Evolutionary conservation across 2,113 vertebrate species (phyloP).

Genomic region (Misgurnus mizolepis): DNA sequence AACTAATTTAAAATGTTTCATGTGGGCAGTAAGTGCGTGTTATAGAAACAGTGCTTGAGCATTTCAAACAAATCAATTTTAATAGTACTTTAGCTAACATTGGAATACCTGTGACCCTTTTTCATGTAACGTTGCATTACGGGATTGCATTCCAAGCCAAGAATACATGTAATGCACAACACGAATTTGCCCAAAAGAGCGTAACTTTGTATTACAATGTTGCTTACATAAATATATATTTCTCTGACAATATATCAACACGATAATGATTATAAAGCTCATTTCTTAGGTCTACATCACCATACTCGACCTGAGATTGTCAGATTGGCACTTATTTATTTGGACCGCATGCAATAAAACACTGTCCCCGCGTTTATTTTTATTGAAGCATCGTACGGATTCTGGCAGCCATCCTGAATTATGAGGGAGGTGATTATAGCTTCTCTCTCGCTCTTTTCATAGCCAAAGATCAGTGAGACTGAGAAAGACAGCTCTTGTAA

Average conservation of each 20-base stretch:
- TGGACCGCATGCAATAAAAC: slow-evolving; percentile 26
- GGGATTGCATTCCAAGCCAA: neutral
- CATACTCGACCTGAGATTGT: slow-evolving; percentile 4
- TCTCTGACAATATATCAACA: slow-evolving; percentile 26
- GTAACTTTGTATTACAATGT: no score
- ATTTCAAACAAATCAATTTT: no score
- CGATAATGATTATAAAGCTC: slow-evolving; percentile 8
- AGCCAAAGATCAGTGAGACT: slow-evolving; percentile 43
- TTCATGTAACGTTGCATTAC: neutral
- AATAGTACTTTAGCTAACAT: no score
- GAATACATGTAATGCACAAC: neutral
- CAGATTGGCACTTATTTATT: slow-evolving; percentile 41
- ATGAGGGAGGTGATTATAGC: slow-evolving; percentile 48
- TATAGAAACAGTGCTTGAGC: no score
- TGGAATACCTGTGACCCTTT: no score
- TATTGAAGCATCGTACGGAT: slow-evolving; percentile 36
- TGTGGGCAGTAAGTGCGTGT: no score
- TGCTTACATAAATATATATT: neutral
- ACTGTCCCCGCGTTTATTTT: slow-evolving; percentile 43
- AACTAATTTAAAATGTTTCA: no score
- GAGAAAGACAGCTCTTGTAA: slow-evolving; percentile 57
- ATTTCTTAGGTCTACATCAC: slow-evolving; percentile 11
- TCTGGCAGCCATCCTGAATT: slow-evolving; percentile 42
- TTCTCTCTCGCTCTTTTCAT: slow-evolving; percentile 24
- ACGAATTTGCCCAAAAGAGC: no score